These are phyloP conservation scores for Heliocidaris erythrogramma DNA, from an alignment of 35 echinoderm and acorn worm species.

Conservation along the genomic window DNA sequence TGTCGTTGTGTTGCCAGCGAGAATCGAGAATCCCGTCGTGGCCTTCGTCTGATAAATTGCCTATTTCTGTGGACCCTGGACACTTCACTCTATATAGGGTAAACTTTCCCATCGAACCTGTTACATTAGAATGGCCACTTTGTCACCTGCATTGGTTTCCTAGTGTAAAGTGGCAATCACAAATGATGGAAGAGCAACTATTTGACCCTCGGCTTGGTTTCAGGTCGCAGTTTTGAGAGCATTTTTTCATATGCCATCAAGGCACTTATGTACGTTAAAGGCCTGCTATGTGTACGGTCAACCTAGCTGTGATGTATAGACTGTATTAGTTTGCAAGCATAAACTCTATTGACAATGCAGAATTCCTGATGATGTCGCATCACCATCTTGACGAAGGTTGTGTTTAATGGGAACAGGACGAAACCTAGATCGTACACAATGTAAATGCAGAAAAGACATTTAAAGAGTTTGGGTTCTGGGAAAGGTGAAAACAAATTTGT, in stretches of 20 bases:
- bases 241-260: background rate
- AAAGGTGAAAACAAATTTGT: no score
- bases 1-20: background rate
- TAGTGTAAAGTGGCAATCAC: background rate
- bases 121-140: background rate
- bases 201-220: background rate
- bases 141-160: background rate
- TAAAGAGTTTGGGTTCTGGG: no score
- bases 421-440: no score
- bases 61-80: background rate
- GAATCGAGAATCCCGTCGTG: background rate
- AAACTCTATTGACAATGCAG: no score
- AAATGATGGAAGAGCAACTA: background rate
- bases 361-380: no score
- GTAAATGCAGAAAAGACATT: no score
- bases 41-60: background rate
- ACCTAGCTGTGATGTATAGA: no score
- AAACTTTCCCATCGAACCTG: background rate
- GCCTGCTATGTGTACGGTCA: no score
- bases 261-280: no score
- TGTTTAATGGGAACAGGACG: no score
- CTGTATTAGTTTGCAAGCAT: no score
- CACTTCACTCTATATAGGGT: background rate
- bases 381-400: no score
- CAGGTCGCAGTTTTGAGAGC: background rate